Evolutionary conservation across 2,797 vertebrate species (phyloP).

Genomic region (Caiman crocodilus): DNA sequence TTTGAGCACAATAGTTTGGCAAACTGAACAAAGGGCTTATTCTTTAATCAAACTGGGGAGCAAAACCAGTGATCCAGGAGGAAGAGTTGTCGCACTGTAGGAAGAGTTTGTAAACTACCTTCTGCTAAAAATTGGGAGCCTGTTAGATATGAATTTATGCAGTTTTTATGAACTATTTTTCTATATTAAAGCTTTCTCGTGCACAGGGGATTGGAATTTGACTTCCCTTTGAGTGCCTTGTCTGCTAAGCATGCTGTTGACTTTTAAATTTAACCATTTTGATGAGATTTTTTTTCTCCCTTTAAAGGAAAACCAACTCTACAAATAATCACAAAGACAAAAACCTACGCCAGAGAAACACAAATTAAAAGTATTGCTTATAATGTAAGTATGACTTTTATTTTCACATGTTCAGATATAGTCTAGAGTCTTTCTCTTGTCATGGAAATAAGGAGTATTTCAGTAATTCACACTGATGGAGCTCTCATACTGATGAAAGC

Average conservation of each 20-base stretch:
- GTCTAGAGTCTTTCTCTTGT: not conserved
- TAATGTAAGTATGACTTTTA: slow-evolving; percentile 77
- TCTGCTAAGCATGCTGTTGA: not conserved
- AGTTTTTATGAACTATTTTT: too few relatives aligned
- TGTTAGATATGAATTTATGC: too few relatives aligned
- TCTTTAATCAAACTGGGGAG: not conserved
- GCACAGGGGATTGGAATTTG: too few relatives aligned
- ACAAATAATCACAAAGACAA: slow-evolving; percentile 99
- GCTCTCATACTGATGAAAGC: too few relatives aligned
- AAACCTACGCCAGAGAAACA: slow-evolving; percentile 99
- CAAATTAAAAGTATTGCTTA: slow-evolving; percentile 88
- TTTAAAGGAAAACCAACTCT: slow-evolving; percentile 96
- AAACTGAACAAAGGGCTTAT: not conserved
- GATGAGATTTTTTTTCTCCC: slow-evolving; percentile 23
- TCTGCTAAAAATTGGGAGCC: not conserved
- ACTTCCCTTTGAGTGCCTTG: not conserved
- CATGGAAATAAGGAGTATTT: too few relatives aligned
- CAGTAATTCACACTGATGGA: too few relatives aligned
- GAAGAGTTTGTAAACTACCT: not conserved
- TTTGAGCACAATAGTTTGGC: too few relatives aligned
- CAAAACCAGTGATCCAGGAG: accelerated
- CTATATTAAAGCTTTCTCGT: too few relatives aligned
- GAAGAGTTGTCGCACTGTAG: accelerated
- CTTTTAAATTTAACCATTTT: not conserved
- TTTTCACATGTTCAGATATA: not conserved